Base-by-base conservation (phyloP, 2,888 invertebrate genomes). In the Macropis europaea region DNA sequence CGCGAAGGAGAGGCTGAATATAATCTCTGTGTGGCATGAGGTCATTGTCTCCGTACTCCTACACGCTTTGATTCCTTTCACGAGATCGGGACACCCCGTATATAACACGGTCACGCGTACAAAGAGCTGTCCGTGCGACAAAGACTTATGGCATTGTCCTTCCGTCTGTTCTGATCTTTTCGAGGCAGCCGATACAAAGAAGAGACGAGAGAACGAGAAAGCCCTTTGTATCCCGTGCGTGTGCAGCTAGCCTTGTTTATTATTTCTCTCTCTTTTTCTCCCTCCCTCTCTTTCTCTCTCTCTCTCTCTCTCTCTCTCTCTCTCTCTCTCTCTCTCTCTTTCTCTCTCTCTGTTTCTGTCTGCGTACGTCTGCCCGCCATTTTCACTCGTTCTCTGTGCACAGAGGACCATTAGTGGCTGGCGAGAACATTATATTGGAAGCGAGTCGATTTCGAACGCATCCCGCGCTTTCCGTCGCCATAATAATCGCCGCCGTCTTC, bases 401-500 rank as follows among this genome's bases (percentile, higher is more conserved):
- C 82, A 81, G 82, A 82, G 77, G 79, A 78, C 87, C 87, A 86
- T 88, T 88, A 88, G 83, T 67, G 82, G 81, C 79, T 75, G 78
- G 81, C 84, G 86, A 87, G 86, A 87, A 86, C 86, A n/a, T n/a
- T n/a, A n/a, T 88, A 87, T 88, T 85, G 86, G 85, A 85, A 84
- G 81, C 77, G 79, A 74, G 77, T 77, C 78, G 67, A 81, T 82
- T 81, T 69, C 67, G 63, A 69, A 56, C 62, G 45, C 61, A 61
- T 54, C 38, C 47, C 68, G 43, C 60, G n/a, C 54, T 43, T 73
- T 62, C 34, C 48, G 22, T 42, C 53, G 47, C 30, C 24, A n/a
- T n/a, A n/a, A n/a, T n/a, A n/a, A n/a, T n/a, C n/a, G n/a, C n/a
- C n/a, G n/a, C n/a, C n/a, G n/a, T n/a, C n/a, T n/a, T n/a, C n/a